A percentile compares a stretch with the other conserved stretches of the same genome.
Evolutionary conservation across 2,888 invertebrate genomes (phyloP).

Genomic region (Atrina japonica): DNA sequence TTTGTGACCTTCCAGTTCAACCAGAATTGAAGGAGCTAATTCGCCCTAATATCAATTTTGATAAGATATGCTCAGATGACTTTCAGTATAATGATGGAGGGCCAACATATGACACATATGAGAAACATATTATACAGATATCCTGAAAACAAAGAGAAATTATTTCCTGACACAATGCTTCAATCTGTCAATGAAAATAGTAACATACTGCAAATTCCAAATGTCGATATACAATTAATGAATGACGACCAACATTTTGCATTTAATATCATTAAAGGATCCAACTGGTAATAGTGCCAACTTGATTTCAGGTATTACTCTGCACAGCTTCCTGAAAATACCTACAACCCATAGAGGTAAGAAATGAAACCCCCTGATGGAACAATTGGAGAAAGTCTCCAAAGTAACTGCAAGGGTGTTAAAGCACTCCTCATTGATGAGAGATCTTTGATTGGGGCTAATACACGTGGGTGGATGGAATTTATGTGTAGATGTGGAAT

Average conservation of each 20-base stretch:
- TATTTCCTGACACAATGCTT: constrained; percentile 35
- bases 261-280: constrained; percentile 43
- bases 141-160: constrained; percentile 34
- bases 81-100: constrained; percentile 58
- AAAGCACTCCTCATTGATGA: constrained; percentile 34
- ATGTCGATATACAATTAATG: constrained; percentile 29
- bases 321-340: constrained; percentile 46
- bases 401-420: constrained; percentile 13
- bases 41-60: constrained; percentile 37
- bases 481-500: constrained; percentile 38
- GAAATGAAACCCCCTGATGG: constrained; percentile 45
- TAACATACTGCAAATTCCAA: constrained; percentile 33
- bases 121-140: constrained; percentile 14
- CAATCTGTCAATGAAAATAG: not conserved
- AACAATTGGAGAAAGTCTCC: constrained; percentile 40
- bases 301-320: constrained; percentile 46
- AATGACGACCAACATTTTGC: constrained; percentile 44
- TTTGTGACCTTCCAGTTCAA: constrained; percentile 38
- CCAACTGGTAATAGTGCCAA: constrained; percentile 51
- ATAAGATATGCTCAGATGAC: constrained; percentile 18
- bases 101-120: constrained; percentile 48
- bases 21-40: constrained; percentile 54
- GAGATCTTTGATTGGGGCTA: constrained; percentile 43
- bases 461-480: constrained; percentile 48
- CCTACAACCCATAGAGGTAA: constrained; percentile 20